Base-by-base conservation (phyloP, 2,888 invertebrate genomes). In the Parnassius glacialis region DNA sequence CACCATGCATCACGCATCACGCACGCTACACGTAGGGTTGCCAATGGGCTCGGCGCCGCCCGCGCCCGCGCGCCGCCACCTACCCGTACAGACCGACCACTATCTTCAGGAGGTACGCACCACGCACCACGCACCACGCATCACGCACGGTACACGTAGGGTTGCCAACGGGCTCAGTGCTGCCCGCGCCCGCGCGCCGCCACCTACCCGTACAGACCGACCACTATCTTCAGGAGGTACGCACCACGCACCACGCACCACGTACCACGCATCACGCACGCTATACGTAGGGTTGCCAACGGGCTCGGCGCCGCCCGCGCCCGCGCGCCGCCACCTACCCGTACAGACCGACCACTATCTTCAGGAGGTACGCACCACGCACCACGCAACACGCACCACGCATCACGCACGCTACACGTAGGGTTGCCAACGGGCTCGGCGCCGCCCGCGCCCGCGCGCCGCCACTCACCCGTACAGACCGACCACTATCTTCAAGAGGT, bases 311-410 rank as follows among this genome's bases (percentile, higher is more conserved):
- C 96, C 16, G 16, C 16, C 16, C 16, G 16, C 16, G 16, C 16
- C 16, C 59, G 97, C 97, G 34, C 93, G 98, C 66, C 94, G 94
- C 59, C 97, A 97, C 89, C 96, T 96, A 74, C 95, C 95, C 66
- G 94, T 98, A 52, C 98, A 98, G 92, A 98, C 98, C 1, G 98
- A 98, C 69, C 92, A 94, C 74, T 97, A 96, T 80, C 93, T 98
- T 62, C 97, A 98, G 84, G 97, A 98, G 92, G 93, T 96, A 68
- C 72, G 70, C 43, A 11, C 10, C 43, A 11, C 11, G 9, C 43
- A 9, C 10, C 43, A 43, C 43, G 11, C 43, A 43, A 1, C 16
- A 16, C 16, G 16, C 1, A 16, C 16, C 16, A 16, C 16, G 16
- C 16, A 16, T 16, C 16, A 16, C 16, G 16, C 16, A 16, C 43